These are phyloP conservation scores for Pygathrix nemaeus DNA, from an alignment of 2,113 vertebrate species.

Conservation along the genomic window DNA sequence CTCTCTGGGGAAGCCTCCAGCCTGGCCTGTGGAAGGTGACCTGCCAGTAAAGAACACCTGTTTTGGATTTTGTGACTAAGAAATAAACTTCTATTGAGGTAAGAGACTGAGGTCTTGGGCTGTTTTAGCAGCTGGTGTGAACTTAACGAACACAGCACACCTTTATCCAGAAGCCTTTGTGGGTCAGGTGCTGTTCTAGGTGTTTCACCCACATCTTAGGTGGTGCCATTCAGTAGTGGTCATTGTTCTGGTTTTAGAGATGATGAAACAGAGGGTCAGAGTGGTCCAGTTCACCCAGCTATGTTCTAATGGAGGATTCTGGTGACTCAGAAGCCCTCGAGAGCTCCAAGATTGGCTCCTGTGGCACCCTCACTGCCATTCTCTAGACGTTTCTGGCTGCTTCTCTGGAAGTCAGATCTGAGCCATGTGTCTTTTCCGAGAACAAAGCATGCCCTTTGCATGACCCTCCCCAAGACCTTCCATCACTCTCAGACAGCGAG, in stretches of 20 bases:
- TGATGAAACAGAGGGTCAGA: background rate
- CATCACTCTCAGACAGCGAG: rapidly evolving
- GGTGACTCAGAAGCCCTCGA: background rate
- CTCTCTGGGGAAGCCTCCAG: background rate
- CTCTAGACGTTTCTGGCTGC: background rate
- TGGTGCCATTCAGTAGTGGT: rapidly evolving
- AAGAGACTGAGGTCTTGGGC: background rate
- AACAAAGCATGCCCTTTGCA: rapidly evolving
- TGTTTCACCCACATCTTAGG: background rate
- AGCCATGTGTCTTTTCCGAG: background rate
- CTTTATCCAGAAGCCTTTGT: rapidly evolving
- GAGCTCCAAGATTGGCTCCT: no score
- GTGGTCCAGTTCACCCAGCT: background rate
- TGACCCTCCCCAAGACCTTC: background rate
- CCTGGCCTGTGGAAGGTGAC: background rate
- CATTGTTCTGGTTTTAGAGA: background rate
- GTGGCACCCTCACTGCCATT: rapidly evolving
- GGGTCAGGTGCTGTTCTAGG: rapidly evolving
- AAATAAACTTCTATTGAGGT: no score
- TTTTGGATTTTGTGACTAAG: background rate
- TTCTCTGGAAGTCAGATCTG: background rate
- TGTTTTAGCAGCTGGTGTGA: background rate
- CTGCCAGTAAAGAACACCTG: background rate
- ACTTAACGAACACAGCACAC: rapidly evolving
- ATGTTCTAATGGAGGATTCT: background rate